Base-by-base conservation (phyloP, 2,888 invertebrate species). In the Agrenia bidenticulata region DNA sequence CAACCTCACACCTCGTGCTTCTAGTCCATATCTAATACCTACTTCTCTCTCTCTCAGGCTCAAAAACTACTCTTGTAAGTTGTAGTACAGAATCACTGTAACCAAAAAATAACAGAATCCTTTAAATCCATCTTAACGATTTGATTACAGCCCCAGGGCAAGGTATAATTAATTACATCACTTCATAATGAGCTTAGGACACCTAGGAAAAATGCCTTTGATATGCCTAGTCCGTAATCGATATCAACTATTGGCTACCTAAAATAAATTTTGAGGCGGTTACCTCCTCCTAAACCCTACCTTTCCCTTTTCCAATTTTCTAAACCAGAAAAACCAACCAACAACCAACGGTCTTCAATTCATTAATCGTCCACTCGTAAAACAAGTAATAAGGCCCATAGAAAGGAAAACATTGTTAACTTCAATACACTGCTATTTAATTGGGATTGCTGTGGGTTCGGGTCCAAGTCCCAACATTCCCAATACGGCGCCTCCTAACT, bases 161-260 rank as follows among this genome's bases (percentile, higher is more conserved):
- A 39, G 24, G 42, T 51, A 63, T 65, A 70, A 69, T 70, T 73
- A 73, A 73, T 73, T 73, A 73, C 73, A 72, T 66, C 64, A 67
- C 51, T 24, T 62, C 45, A 41, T 7, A 21, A 23, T 15, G 13
- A 51, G 23, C 13, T 24, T 2, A 24, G 23, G 51, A 11, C 2
- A 61, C 23, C 54, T 5, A 19, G 45, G 5, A 45, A 45, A 45
- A 17, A 45, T 15, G 45, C 9, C n/a, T 45, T 45, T 5, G 5
- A 45, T 32, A 32, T 4, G 32, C 32, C 32, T 32, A 32, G 32
- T 32, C 32, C 32, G 32, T 19, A 45, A 19, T 45, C 19, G 51
- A 51, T 51, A 17, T 7, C 21, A 39, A 41, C 59, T 59, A 74
- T 74, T 74, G 74, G 74, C 64, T 56, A 58, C 55, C 57, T 59